Percentiles rank a stretch among this genome's conserved stretches.
Evolutionary conservation across 2,797 vertebrate species (phyloP).

Genomic region (Acrossocheilus fasciatus): DNA sequence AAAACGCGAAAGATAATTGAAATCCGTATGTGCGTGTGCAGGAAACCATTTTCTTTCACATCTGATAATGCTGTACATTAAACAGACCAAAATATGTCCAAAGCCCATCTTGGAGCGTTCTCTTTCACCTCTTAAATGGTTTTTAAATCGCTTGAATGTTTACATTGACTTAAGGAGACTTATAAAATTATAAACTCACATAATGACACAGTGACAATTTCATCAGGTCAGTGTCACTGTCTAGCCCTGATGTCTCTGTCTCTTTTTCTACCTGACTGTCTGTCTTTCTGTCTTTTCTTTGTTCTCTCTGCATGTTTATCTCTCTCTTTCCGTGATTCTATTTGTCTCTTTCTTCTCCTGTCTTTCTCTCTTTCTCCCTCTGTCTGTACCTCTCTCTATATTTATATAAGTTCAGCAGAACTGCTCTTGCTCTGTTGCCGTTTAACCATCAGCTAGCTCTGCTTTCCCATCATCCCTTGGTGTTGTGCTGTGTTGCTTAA

Average conservation of each 20-base stretch:
- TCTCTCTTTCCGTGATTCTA: conserved; percentile 18
- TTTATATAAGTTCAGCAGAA: conserved; percentile 67
- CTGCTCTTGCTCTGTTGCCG: conserved; percentile 67
- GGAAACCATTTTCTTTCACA: neutral
- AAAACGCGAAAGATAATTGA: too few relatives aligned
- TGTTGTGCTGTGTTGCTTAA: conserved; percentile 58
- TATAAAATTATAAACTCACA: neutral
- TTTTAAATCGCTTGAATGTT: neutral
- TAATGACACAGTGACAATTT: neutral
- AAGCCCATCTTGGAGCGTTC: neutral
- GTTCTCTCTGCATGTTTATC: neutral
- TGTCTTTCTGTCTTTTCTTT: neutral
- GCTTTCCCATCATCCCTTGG: conserved; percentile 61
- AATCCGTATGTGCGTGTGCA: too few relatives aligned
- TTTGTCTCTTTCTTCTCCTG: conserved; percentile 16
- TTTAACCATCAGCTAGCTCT: conserved; percentile 60
- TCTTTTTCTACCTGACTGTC: neutral
- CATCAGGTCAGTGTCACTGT: neutral
- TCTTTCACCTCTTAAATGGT: neutral
- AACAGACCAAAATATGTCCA: neutral
- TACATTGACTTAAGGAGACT: neutral
- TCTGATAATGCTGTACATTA: neutral
- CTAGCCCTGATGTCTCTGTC: neutral
- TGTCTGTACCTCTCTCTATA: neutral
- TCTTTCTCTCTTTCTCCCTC: conserved; percentile 11